phyloP scores from a whole-genome alignment of 2,888 invertebrate genomes.

The Callinectes sapidus region DNA sequence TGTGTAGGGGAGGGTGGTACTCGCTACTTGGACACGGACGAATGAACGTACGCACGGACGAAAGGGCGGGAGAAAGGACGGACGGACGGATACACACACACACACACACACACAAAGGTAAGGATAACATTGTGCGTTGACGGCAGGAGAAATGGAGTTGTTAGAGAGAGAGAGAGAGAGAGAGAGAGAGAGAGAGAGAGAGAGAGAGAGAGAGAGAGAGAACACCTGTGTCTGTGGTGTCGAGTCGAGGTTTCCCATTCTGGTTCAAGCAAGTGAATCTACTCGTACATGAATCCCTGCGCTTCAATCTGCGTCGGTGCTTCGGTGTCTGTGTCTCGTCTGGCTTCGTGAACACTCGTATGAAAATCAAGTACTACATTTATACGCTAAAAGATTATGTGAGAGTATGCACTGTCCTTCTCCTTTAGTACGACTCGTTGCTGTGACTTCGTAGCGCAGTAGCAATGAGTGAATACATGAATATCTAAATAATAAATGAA shows the following conservation, averaged over 20 bases:
- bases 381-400: background rate
- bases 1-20: background rate
- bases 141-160: background rate
- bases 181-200: slow-evolving; percentile 1
- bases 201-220: background rate
- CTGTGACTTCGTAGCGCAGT: background rate
- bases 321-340: background rate
- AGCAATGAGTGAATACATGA: too few species aligned
- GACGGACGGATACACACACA: slow-evolving; percentile 10
- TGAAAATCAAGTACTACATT: too few species aligned
- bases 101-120: background rate
- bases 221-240: background rate
- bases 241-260: background rate
- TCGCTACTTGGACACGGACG: background rate
- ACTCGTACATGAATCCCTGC: background rate
- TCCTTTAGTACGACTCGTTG: background rate
- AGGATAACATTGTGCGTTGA: background rate
- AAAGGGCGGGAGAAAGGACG: background rate
- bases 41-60: background rate
- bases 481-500: too few species aligned
- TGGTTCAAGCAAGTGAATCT: background rate
- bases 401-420: background rate
- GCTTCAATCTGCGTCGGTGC: background rate
- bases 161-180: background rate
- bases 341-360: too few species aligned